A percentile compares a stretch with the other conserved stretches of the same genome.
phyloP scores from a whole-genome alignment of 2,113 vertebrate species.

The Lamprologus sp. region DNA sequence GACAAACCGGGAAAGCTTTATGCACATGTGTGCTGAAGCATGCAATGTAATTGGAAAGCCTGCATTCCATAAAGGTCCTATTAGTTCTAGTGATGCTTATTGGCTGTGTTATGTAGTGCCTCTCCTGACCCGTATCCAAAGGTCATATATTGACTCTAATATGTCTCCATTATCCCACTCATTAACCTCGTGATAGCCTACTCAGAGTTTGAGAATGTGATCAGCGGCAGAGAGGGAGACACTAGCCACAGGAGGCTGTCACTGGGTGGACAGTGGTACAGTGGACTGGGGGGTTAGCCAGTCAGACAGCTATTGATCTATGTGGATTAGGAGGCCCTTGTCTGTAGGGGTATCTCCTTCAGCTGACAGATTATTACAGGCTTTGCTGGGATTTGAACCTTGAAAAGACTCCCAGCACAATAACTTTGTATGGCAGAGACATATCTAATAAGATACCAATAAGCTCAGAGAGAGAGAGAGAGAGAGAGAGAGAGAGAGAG shows the following conservation, averaged over 20 bases:
- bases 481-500: not conserved
- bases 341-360: slow-evolving; percentile 69
- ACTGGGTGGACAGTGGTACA: slow-evolving; percentile 33
- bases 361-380: slow-evolving; percentile 73
- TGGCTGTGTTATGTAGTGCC: not conserved
- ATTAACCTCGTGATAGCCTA: slow-evolving; percentile 58
- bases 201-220: slow-evolving; percentile 28
- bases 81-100: slow-evolving; percentile 43
- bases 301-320: slow-evolving; percentile 68
- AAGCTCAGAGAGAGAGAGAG: slow-evolving; percentile 35
- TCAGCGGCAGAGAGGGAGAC: not conserved
- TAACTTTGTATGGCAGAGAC: slow-evolving; percentile 65
- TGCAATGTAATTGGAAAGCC: slow-evolving; percentile 49
- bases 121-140: slow-evolving; percentile 42
- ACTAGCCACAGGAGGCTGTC: slow-evolving; percentile 35
- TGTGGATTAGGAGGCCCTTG: slow-evolving; percentile 72
- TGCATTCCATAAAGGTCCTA: slow-evolving; percentile 45
- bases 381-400: slow-evolving; percentile 71
- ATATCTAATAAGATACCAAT: slow-evolving; percentile 74
- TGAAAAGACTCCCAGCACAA: slow-evolving; percentile 71
- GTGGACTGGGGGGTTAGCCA: slow-evolving; percentile 17
- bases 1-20: slow-evolving; percentile 2
- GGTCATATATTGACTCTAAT: slow-evolving; percentile 61
- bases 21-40: slow-evolving; percentile 30
- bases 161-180: slow-evolving; percentile 57